These are phyloP conservation scores for Stenopsyche tienmushanensis DNA, from an alignment of 1,140 invertebrate genomes.

Conservation along the genomic window DNA sequence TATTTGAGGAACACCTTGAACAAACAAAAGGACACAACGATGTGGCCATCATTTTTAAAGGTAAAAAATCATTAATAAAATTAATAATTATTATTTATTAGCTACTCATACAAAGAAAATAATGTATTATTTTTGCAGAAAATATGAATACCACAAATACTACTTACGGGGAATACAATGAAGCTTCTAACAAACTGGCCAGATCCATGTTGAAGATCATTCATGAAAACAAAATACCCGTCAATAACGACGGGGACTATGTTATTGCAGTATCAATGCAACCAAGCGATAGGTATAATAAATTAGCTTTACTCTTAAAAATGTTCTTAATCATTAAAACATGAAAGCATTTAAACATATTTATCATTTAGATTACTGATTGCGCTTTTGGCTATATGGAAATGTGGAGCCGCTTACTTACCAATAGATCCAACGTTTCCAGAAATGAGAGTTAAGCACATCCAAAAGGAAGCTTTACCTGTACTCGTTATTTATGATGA, in stretches of 20 bases:
- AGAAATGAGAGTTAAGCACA: slow-evolving; percentile 70
- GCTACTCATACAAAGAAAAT: slow-evolving; percentile 10
- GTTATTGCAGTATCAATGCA: slow-evolving; percentile 76
- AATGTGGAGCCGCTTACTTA: slow-evolving; percentile 79
- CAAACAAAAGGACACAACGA: slow-evolving; percentile 47
- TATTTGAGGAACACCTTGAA: slow-evolving; percentile 53
- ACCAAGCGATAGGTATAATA: slow-evolving; percentile 62
- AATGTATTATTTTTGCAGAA: slow-evolving; percentile 45
- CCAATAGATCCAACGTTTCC: slow-evolving; percentile 79
- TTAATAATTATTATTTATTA: too few species aligned
- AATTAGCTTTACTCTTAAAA: slow-evolving; percentile 5
- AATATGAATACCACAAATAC: slow-evolving; percentile 49
- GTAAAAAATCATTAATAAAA: too few species aligned
- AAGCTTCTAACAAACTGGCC: slow-evolving; percentile 61
- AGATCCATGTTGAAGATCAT: slow-evolving; percentile 54
- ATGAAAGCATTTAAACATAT: not conserved
- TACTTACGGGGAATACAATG: slow-evolving; percentile 62
- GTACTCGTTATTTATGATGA: slow-evolving; percentile 68
- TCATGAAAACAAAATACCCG: slow-evolving; percentile 35
- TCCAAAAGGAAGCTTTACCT: slow-evolving; percentile 73
- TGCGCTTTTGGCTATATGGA: slow-evolving; percentile 72
- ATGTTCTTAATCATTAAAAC: not conserved
- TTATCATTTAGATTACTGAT: slow-evolving; percentile 59
- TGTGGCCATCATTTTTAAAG: slow-evolving; percentile 59
- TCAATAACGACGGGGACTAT: slow-evolving; percentile 65